phyloP scores from a whole-genome alignment of 2,797 vertebrate species.

The Alosa sapidissima region DNA sequence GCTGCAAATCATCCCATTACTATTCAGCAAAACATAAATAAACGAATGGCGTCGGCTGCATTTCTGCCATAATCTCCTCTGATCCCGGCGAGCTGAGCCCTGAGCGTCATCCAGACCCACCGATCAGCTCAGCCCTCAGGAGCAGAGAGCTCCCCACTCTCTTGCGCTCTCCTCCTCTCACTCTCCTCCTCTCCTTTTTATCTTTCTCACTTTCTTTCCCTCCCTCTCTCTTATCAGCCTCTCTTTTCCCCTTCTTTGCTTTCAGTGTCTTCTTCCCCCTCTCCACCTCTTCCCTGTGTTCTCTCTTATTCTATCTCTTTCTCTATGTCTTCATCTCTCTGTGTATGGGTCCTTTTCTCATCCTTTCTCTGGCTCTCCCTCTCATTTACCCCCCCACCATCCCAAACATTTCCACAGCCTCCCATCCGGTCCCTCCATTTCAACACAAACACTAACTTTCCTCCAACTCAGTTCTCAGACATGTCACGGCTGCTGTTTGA shows the following conservation, averaged over 20 bases:
- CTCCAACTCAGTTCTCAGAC: slow-evolving; percentile 35
- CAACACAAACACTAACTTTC: background rate
- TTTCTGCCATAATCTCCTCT: slow-evolving; percentile 41
- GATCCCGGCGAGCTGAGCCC: slow-evolving; percentile 26
- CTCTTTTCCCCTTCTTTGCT: background rate
- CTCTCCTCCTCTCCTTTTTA: background rate
- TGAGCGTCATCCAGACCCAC: slow-evolving; percentile 28
- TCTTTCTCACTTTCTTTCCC: background rate
- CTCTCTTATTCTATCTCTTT: background rate
- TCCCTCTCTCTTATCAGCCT: background rate
- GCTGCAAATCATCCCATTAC: slow-evolving; percentile 33
- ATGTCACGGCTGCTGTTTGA: slow-evolving; percentile 31
- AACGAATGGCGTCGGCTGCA: background rate
- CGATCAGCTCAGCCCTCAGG: slow-evolving; percentile 29
- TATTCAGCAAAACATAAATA: slow-evolving; percentile 42
- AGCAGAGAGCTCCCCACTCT: slow-evolving; percentile 22
- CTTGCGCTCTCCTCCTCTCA: background rate
- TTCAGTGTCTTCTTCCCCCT: background rate
- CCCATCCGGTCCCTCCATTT: background rate
- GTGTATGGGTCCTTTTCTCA: background rate
- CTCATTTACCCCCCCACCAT: background rate
- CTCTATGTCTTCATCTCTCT: background rate
- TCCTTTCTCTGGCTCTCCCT: background rate
- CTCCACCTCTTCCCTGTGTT: background rate
- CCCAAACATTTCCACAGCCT: background rate